A percentile compares a stretch with the other conserved stretches of the same genome.
phyloP scores from a whole-genome alignment of 2,888 invertebrate genomes.

The Bibio marci region DNA sequence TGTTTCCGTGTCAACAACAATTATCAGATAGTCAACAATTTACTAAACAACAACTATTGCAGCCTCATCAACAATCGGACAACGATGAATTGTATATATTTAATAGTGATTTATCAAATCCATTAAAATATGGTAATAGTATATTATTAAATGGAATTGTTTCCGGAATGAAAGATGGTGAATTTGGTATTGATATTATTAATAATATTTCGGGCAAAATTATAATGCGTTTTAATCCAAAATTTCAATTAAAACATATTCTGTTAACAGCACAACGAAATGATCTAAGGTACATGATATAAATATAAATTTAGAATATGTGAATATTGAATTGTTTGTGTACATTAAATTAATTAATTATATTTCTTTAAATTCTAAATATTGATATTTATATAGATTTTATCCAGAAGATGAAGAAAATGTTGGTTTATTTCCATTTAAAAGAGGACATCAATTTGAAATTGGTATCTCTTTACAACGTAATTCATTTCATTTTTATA shows the following conservation, averaged over 20 bases:
- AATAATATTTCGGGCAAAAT: neutral
- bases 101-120: neutral
- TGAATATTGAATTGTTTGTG: neutral
- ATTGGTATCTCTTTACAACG: neutral
- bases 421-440: neutral
- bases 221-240: neutral
- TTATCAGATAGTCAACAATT: too few relatives aligned
- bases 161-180: neutral
- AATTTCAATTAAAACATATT: neutral
- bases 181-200: neutral
- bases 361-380: neutral
- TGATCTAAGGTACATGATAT: neutral
- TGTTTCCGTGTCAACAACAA: neutral
- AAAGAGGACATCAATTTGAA: neutral
- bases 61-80: too few relatives aligned
- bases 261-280: neutral
- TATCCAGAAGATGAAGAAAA: neutral
- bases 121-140: neutral
- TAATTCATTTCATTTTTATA: neutral
- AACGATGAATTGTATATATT: too few relatives aligned
- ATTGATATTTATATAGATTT: neutral
- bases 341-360: neutral
- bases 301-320: neutral
- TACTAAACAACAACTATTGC: too few relatives aligned
- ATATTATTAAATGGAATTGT: neutral